Evolutionary conservation across 2,797 vertebrate genomes (phyloP), one percentile per base, ranked within the genome.

Genomic region (Malacoraja senta): DNA sequence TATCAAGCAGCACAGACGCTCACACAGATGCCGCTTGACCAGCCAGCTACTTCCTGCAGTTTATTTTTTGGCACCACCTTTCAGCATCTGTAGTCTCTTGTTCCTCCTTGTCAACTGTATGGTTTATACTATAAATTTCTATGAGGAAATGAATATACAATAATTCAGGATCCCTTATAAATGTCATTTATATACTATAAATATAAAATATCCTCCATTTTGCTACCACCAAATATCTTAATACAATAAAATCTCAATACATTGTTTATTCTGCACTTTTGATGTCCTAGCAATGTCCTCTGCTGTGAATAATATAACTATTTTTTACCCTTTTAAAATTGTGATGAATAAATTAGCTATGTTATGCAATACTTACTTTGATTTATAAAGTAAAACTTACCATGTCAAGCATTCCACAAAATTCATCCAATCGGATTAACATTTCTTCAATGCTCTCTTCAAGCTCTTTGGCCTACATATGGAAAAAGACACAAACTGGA

Each of bases 371-470:
- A 4, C 24, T 63, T 68, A 44, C 72, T 74, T 72, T 53, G 10
- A 38, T 58, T 53, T 53, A 92, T 53, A 90, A 35, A 24, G 3
- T 9, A 93, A 26, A 92, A 81, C 95, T 93, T 92, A 95, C 94
- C 95, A 93, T 88, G 72, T 94, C 95, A 1, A 94, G 93, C 77
- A 95, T 94, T 53, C 94, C 94, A 94, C 95, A 93, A 77, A 95
- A 94, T 93, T 94, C 95, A 24, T 95, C 95, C 94, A 95, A 94
- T 93, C 94, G 93, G 79, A 94, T 93, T 63, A 95, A 80, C 95
- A 94, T 93, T n/a, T 94, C 95, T 38, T 95, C 95, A 0, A 94
- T 35, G 79, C 94, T 72, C 58, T 94, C 93, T 38, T 95, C 95
- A 93, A 94, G 93, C 77, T 94, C 94, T 81, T 93, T 93, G 63